phyloP scores from a whole-genome alignment of 2,888 invertebrate genomes.

The Dimorphilus gyrociliatus region DNA sequence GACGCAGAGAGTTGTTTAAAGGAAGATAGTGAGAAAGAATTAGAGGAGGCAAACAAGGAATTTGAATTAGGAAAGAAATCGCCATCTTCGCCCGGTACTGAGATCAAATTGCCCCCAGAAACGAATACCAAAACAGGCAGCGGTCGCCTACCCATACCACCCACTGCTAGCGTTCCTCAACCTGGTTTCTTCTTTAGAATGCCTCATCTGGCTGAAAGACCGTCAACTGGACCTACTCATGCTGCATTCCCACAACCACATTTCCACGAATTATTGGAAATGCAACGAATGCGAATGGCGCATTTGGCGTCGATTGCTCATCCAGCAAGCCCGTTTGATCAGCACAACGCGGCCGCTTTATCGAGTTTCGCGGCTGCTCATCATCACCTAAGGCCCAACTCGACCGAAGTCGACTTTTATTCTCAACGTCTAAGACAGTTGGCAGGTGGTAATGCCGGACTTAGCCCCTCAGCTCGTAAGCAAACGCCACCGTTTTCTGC shows the following conservation, averaged over 20 bases:
- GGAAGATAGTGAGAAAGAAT: not conserved
- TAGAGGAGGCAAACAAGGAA: not conserved
- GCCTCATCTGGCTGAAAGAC: no score
- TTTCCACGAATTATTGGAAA: slow-evolving; percentile 36
- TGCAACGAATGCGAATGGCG: slow-evolving; percentile 5
- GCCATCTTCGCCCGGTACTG: slow-evolving; percentile 2
- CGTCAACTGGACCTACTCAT: no score
- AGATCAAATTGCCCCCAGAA: slow-evolving; percentile 39
- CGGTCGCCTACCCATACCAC: slow-evolving; percentile 28
- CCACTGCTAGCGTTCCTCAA: slow-evolving; percentile 15
- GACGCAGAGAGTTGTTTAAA: not conserved
- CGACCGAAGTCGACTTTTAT: slow-evolving; percentile 64
- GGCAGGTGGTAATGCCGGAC: slow-evolving; percentile 47
- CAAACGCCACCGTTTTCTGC: slow-evolving; percentile 14
- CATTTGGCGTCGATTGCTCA: slow-evolving; percentile 2
- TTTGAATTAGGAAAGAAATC: slow-evolving; percentile 2
- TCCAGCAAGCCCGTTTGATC: slow-evolving; percentile 17
- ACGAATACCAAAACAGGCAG: slow-evolving; percentile 10
- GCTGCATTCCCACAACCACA: slow-evolving; percentile 51
- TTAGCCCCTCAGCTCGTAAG: slow-evolving; percentile 16
- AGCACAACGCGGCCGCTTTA: slow-evolving; percentile 1
- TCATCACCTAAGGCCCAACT: slow-evolving; percentile 1
- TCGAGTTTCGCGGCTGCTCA: not conserved
- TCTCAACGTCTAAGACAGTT: slow-evolving; percentile 97
- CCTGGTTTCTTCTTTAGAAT: slow-evolving; percentile 55